Base-by-base conservation (phyloP, 1,140 invertebrate genomes). In the Sarcophaga peregrina region DNA sequence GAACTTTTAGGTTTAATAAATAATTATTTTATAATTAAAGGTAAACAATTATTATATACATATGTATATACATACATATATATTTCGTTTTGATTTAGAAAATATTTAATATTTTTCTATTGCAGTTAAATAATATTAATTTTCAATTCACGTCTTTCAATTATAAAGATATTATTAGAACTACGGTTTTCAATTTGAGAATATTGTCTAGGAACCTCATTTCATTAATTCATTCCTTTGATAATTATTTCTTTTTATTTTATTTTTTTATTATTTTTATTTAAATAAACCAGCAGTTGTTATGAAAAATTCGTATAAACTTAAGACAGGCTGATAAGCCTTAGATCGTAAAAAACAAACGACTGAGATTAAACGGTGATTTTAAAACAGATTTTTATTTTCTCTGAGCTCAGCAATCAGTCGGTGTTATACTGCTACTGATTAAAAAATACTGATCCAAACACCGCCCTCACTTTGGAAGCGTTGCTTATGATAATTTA, bases 131-230 rank as follows among this genome's bases (percentile, higher is more conserved):
- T 20, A 20, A 20, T 20, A n/a, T 68, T 68, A 68, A 52, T 10
- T 13, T 68, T 17, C 62, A 78, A 52, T 52, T 52, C 75, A 78
- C 75, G 47, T 78, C 75, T 52, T 78, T 78, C 13, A 50, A 50
- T 52, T 78, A 52, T 78, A 47, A 50, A n/a, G 47, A 10, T 78
- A 78, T 78, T 78, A 47, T 78, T 20, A 52, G 50, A 47, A 78
- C 75, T 78, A 78, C 47, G 25, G 75, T 50, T 47, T 50, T 78
- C 13, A 50, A 20, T 46, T 78, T 78, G 46, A 52, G 50, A 11
- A 78, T 78, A 52, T 47, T 47, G 50, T 78, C 47, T 78, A 78
- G 75, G 75, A 78, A 78, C 75, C 75, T 78, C 11, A 78, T 50
- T 52, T 78, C 8, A 68, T 68, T 68, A 68, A 72, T 72, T 20